Base-by-base conservation (phyloP, 1,140 invertebrate species). In the Lordiphosa stackelbergi region DNA sequence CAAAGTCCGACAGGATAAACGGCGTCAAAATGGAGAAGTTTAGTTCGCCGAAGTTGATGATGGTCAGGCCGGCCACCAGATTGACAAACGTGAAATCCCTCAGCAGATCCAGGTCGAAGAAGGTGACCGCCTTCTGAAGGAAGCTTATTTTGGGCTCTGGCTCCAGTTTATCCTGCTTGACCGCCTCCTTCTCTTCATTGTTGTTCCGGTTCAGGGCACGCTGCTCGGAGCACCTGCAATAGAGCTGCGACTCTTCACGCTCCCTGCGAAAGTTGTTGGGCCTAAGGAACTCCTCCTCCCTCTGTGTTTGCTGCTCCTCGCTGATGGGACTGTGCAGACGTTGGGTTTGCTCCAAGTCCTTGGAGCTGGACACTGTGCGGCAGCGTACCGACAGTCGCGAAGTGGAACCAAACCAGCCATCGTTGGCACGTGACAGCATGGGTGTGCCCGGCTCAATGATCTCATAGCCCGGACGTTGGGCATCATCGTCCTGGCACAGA, bases 11-110 rank as follows among this genome's bases (percentile, higher is more conserved):
- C 31, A 94, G 74, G 47, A 94, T 92, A 43, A 93, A 93, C 3
- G 92, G 92, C 2, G 91, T 92, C 24, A 93, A 83, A 3, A 93
- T 88, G 1, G 92, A 91, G 81, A 93, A 93, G 77, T 93, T 93
- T 1, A 93, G 75, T 85, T 94, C 93, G 4, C 90, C 91, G 59
- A 93, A 92, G 65, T 91, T 90, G 2, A 92, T 92, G 6, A 93
- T 86, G 2, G 91, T 92, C 52, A 93, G 88, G 0, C 93, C 93
- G 19, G 92, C 69, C 85, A 93, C 91, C 11, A 93, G 88, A 71
- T 92, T 93, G 2, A 93, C 89, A 57, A 91, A 93, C 5, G 91
- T 90, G 5, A 90, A 90, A 79, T 94, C 92, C 63, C 90, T 89
- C 41, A 93, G 70, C 11, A 94, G 85, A 74, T 92, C 90, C 47